phyloP scores from a whole-genome alignment of 2,797 vertebrate species.

The Gymnothorax javanicus region DNA sequence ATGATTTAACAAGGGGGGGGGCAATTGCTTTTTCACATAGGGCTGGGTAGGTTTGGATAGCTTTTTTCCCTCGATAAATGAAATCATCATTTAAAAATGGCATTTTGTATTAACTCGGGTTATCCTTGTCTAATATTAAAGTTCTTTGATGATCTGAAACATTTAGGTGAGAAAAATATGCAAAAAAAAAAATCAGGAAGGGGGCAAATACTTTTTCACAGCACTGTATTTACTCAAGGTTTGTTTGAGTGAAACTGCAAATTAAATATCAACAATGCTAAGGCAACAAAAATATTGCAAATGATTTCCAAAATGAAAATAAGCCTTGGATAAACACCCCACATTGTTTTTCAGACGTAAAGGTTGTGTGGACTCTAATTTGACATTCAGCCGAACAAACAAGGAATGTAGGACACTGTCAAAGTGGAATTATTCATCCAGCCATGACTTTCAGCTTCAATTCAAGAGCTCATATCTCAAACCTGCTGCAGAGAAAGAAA shows the following conservation, averaged over 20 bases:
- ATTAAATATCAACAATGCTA: background rate
- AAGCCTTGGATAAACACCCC: background rate
- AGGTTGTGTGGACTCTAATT: background rate
- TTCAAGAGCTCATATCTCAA: background rate
- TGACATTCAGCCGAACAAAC: background rate
- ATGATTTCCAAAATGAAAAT: constrained; percentile 1
- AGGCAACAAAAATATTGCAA: background rate
- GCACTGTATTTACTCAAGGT: background rate
- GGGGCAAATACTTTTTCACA: too few species aligned
- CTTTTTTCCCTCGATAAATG: too few species aligned
- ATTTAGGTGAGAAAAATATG: too few species aligned
- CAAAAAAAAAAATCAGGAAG: too few species aligned
- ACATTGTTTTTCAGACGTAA: background rate
- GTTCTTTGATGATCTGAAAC: too few species aligned
- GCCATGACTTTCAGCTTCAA: background rate
- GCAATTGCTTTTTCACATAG: too few species aligned
- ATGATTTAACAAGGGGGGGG: too few species aligned
- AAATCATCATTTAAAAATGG: too few species aligned
- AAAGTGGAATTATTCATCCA: background rate
- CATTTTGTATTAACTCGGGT: too few species aligned
- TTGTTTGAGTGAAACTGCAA: background rate
- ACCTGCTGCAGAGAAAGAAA: background rate
- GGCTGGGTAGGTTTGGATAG: too few species aligned
- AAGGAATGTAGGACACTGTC: background rate
- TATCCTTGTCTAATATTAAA: too few species aligned